Percentiles rank a stretch among this genome's conserved stretches.
Evolutionary conservation across 1,140 invertebrate species (phyloP).

Genomic region (Stegodyphus dumicola): DNA sequence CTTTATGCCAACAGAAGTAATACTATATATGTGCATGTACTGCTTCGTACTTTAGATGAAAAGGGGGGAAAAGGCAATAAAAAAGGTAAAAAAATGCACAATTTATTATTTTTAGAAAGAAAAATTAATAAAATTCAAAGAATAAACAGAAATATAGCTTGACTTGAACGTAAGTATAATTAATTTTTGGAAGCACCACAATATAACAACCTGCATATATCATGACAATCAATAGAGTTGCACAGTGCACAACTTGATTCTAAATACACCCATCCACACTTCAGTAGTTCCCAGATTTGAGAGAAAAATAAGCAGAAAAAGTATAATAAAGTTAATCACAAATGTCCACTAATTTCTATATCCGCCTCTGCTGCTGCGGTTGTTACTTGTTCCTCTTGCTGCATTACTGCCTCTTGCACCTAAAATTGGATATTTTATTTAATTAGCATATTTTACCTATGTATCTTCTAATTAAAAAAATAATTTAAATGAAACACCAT

Average conservation of each 20-base stretch:
- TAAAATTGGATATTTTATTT: not conserved
- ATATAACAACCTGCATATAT: not conserved
- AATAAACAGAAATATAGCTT: too few relatives aligned
- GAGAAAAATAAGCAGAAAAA: not conserved
- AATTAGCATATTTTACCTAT: not conserved
- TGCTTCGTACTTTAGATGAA: too few relatives aligned
- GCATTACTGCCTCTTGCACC: not conserved
- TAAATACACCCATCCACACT: not conserved
- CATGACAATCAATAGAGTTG: too few relatives aligned
- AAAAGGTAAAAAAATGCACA: too few relatives aligned
- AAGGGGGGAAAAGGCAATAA: too few relatives aligned
- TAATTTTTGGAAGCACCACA: not conserved
- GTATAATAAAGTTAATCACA: not conserved
- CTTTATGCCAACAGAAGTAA: too few relatives aligned
- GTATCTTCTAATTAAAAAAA: not conserved
- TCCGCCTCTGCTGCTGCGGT: not conserved
- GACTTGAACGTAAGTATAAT: too few relatives aligned
- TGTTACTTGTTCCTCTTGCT: not conserved
- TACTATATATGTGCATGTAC: too few relatives aligned
- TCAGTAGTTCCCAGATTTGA: not conserved
- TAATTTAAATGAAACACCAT: not conserved
- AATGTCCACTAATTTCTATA: conserved; percentile 1
- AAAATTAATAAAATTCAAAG: too few relatives aligned
- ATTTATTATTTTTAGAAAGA: too few relatives aligned
- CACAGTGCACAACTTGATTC: too few relatives aligned